Evolutionary conservation across 53 echinoderm and acorn worm genomes (phyloP).

Genomic region (Mesocentrotus franciscanus): DNA sequence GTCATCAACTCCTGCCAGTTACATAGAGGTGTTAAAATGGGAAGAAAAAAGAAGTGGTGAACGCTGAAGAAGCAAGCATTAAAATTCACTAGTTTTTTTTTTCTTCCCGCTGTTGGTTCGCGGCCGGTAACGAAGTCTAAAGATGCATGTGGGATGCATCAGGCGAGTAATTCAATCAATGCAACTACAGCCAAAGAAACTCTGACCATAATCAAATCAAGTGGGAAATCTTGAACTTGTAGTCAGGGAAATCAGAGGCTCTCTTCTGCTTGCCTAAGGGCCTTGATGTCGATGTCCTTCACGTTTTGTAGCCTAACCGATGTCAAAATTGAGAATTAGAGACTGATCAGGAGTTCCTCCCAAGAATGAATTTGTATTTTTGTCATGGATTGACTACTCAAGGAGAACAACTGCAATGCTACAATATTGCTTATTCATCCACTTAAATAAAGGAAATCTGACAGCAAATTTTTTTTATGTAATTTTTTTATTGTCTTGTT

Average conservation of each 20-base stretch:
- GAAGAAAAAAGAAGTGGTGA: background rate
- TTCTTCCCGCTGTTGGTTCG: background rate
- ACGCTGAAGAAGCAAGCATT: background rate
- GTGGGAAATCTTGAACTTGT: slow-evolving; percentile 40
- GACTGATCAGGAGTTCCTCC: too few relatives aligned
- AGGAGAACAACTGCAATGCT: too few relatives aligned
- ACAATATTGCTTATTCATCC: too few relatives aligned
- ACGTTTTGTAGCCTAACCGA: background rate
- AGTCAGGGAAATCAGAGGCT: background rate
- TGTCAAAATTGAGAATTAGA: too few relatives aligned
- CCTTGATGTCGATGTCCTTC: slow-evolving; percentile 13
- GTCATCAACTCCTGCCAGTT: background rate
- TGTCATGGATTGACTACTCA: too few relatives aligned
- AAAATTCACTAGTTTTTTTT: background rate
- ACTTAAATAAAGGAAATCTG: too few relatives aligned
- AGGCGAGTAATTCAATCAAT: slow-evolving; percentile 28
- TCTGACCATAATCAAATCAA: slow-evolving; percentile 24
- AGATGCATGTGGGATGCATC: slow-evolving; percentile 13
- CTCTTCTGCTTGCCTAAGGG: background rate
- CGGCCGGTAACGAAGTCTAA: background rate
- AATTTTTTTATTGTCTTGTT: too few relatives aligned
- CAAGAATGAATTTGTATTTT: too few relatives aligned
- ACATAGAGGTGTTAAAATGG: background rate
- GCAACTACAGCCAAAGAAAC: slow-evolving; percentile 24
- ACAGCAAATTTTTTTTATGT: too few relatives aligned